Base-by-base conservation (phyloP, 1,140 invertebrate genomes). In the Penaeus japonicus region DNA sequence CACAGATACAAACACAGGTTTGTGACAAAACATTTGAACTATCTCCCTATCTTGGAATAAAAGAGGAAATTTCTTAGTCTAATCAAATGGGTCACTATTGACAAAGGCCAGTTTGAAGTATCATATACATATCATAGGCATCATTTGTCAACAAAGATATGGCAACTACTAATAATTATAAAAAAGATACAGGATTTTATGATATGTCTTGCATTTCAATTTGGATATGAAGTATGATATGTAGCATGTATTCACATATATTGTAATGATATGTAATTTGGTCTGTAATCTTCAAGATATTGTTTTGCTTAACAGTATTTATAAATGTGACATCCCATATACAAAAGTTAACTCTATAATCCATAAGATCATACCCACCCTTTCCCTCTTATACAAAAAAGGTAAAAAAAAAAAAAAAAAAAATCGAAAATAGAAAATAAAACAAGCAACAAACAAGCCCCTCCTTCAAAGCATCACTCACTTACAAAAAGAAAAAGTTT, bases 141-240 rank as follows among this genome's bases (percentile, higher is more conserved):
- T 55, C 55, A 88, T 83, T 88, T 83, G 65, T 73, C 78, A 88
- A 75, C 59, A 82, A 57, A 39, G 83, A 70, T 54, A 88, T 59
- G 80, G 79, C 80, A 88, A 88, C 80, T 65, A 84, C 39, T 55
- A 59, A 65, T 47, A 59, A 83, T 84, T 59, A 83, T 79, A 32
- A 88, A 84, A 88, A 88, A 83, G 79, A 88, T 88, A 88, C n/a
- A 87, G 55, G 77, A 75, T 73, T 88, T 59, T 83, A 88, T 88
- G 87, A 88, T 88, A 88, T 88, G 87, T 59, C 83, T 83, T 32
- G 75, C 35, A 32, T 88, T 54, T 82, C n/a, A 82, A 88, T 88
- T 83, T 88, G 80, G 87, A 88, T 88, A 88, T 88, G 87, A 83
- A 54, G 81, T 55, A 78, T 88, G 87, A 88, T 88, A 88, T 88